Conservation (phyloP, 2,888 invertebrate species). For the Miltochrista miniata region DNA sequence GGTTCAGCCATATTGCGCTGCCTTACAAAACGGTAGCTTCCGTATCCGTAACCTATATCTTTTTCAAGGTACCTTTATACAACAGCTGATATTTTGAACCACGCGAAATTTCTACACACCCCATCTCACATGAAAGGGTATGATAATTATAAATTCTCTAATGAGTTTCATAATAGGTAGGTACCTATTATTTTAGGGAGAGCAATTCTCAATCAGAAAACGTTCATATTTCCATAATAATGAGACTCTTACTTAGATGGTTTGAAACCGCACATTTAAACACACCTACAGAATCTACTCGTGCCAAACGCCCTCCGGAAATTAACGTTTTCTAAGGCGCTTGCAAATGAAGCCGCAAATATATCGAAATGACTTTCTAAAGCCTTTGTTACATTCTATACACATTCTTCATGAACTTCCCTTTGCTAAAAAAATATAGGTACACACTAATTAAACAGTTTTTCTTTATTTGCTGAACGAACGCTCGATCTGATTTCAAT, state of each 20-base stretch:
- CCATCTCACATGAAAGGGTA: conserved; percentile 1
- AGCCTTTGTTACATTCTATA: conserved; percentile 52
- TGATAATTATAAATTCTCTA: conserved; percentile 15
- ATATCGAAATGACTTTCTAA: conserved; percentile 61
- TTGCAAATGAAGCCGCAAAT: conserved; percentile 63
- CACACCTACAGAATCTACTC: conserved; percentile 23
- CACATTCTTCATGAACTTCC: conserved; percentile 45
- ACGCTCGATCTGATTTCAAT: conserved; percentile 61
- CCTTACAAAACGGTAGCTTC: too few species aligned
- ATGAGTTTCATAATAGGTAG: conserved; percentile 13
- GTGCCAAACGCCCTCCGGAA: conserved; percentile 53
- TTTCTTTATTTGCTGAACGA: conserved; percentile 58
- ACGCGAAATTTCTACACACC: not conserved
- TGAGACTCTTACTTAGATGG: conserved; percentile 21
- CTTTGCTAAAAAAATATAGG: conserved; percentile 38
- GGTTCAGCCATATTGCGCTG: too few species aligned
- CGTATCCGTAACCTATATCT: too few species aligned
- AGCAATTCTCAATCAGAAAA: conserved; percentile 22
- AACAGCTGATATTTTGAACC: not conserved
- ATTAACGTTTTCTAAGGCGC: conserved; percentile 70
- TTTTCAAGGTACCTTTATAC: not conserved
- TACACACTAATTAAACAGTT: conserved; percentile 56
- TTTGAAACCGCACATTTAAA: conserved; percentile 30
- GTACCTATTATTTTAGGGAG: conserved; percentile 19
- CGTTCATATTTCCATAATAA: conserved; percentile 30